phyloP scores from a whole-genome alignment of 2,888 invertebrate genomes.

The Danaus chrysippus region DNA sequence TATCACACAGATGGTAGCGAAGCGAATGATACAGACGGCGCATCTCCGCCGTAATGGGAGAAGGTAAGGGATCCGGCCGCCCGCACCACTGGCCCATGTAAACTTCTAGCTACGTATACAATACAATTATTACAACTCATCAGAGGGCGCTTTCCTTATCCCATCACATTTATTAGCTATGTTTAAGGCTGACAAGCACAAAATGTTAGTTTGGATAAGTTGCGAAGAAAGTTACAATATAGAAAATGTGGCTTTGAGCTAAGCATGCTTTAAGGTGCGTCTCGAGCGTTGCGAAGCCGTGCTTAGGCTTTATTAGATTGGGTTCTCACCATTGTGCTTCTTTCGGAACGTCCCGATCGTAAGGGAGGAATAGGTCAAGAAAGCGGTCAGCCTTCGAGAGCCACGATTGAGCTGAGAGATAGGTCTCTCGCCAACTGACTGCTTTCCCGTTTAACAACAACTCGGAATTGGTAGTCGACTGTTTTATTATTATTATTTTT shows the following conservation, averaged over 20 bases:
- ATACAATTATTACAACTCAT: slow-evolving; percentile 51
- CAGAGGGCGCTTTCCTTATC: slow-evolving; percentile 88
- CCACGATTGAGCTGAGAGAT: slow-evolving; percentile 38
- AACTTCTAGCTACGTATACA: slow-evolving; percentile 48
- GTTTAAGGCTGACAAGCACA: slow-evolving; percentile 75
- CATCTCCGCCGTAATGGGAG: slow-evolving; percentile 80
- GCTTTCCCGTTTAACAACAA: slow-evolving; percentile 62
- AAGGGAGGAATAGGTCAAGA: slow-evolving; percentile 53
- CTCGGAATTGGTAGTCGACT: slow-evolving; percentile 72
- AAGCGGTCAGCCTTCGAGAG: slow-evolving; percentile 55
- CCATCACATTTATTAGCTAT: slow-evolving; percentile 79
- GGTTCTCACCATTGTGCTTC: slow-evolving; percentile 75
- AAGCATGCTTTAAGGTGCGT: slow-evolving; percentile 71
- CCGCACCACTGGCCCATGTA: slow-evolving; percentile 71
- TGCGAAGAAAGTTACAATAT: slow-evolving; percentile 68
- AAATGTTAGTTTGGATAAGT: slow-evolving; percentile 69
- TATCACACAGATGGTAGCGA: slow-evolving; percentile 68
- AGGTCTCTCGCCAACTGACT: slow-evolving; percentile 49
- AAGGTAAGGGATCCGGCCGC: slow-evolving; percentile 78
- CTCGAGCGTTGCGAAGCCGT: slow-evolving; percentile 73
- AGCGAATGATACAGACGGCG: slow-evolving; percentile 73
- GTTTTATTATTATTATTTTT: slow-evolving; percentile 69
- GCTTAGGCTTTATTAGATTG: slow-evolving; percentile 71
- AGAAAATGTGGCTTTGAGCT: slow-evolving; percentile 36
- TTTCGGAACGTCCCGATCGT: slow-evolving; percentile 64